These are phyloP conservation scores for Thereva unica DNA, from an alignment of 2,888 invertebrate species.

Conservation along the genomic window DNA sequence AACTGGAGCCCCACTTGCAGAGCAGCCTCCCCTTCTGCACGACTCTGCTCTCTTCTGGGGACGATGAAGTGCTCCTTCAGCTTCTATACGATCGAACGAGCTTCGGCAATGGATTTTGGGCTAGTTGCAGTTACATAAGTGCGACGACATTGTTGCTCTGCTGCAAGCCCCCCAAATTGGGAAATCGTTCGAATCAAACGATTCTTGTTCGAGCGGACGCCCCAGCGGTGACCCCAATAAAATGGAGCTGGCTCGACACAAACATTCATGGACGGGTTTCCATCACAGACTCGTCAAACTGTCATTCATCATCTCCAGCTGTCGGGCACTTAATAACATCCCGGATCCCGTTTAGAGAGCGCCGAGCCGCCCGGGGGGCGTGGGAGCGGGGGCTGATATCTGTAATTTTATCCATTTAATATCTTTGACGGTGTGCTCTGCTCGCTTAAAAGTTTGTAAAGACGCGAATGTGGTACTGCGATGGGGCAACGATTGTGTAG, in stretches of 20 bases:
- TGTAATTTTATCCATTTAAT: constrained; percentile 15
- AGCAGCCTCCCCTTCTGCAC: too few relatives aligned
- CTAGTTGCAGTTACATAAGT: too few relatives aligned
- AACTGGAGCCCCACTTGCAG: too few relatives aligned
- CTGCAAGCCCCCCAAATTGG: too few relatives aligned
- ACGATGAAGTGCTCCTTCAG: too few relatives aligned
- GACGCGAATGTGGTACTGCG: too few relatives aligned
- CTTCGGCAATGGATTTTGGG: too few relatives aligned
- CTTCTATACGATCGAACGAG: too few relatives aligned
- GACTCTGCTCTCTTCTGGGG: too few relatives aligned
- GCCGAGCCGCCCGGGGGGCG: background rate
- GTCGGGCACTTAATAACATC: constrained; percentile 18
- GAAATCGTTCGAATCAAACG: too few relatives aligned
- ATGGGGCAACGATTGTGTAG: too few relatives aligned
- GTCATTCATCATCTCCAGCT: constrained; percentile 22
- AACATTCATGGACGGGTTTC: background rate
- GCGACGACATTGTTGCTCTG: too few relatives aligned
- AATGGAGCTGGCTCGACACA: constrained; percentile 3
- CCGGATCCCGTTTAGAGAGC: background rate
- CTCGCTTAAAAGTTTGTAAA: background rate
- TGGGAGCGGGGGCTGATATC: background rate
- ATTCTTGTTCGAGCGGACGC: background rate
- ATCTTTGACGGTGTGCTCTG: constrained; percentile 2
- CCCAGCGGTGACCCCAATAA: background rate
- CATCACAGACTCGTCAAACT: constrained; percentile 8